Evolutionary conservation across 2,113 vertebrate genomes (phyloP).

Genomic region (Rattus rattus): DNA sequence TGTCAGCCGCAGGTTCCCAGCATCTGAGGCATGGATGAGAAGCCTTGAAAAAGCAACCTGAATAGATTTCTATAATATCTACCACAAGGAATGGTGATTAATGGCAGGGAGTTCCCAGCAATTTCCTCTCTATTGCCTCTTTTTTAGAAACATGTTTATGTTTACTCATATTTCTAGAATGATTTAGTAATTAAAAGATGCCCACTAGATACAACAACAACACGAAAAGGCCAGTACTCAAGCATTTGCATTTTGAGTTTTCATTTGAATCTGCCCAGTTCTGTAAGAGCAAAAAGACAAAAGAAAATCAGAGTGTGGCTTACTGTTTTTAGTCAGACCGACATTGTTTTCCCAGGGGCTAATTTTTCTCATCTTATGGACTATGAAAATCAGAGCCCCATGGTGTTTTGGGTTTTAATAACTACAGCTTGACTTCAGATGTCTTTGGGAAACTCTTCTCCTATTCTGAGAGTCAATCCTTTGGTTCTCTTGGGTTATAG

Average conservation of each 20-base stretch:
- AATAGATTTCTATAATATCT: neutral
- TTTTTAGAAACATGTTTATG: neutral
- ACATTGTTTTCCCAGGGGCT: slow-evolving; percentile 2
- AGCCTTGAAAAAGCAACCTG: neutral
- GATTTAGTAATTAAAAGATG: neutral
- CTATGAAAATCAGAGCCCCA: neutral
- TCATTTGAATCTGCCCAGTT: neutral
- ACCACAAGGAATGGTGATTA: neutral
- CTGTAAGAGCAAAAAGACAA: neutral
- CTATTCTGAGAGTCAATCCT: neutral
- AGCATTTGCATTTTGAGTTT: neutral
- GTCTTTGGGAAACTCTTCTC: neutral
- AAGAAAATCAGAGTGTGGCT: neutral
- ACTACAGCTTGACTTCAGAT: slow-evolving; percentile 3
- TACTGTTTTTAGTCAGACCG: neutral
- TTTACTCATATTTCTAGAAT: neutral
- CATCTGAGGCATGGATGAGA: neutral
- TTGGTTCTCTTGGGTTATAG: neutral
- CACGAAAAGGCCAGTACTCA: neutral
- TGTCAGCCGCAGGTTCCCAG: neutral
- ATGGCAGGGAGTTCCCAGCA: neutral
- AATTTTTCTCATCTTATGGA: slow-evolving; percentile 14
- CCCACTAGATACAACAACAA: neutral
- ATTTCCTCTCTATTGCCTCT: neutral
- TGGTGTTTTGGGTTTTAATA: neutral